A percentile compares a stretch with the other conserved stretches of the same genome.
Evolutionary conservation across 2,888 invertebrate genomes (phyloP).

Genomic region (Nephrotoma appendiculata): DNA sequence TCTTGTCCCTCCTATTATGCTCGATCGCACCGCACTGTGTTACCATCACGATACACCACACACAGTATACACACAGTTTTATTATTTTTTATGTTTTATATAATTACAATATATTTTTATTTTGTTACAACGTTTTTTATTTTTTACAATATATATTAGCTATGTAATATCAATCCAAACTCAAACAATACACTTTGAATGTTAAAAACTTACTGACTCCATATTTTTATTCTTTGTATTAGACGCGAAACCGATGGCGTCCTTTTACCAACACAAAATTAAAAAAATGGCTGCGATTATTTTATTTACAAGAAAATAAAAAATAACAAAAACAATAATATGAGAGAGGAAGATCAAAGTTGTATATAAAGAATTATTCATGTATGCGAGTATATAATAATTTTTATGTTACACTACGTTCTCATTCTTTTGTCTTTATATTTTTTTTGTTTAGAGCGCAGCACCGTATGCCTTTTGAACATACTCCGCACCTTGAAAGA

Average conservation of each 20-base stretch:
- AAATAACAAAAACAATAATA: background rate
- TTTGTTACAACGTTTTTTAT: too few relatives aligned
- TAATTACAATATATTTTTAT: too few relatives aligned
- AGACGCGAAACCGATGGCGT: conserved; percentile 11
- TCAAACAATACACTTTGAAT: conserved; percentile 11
- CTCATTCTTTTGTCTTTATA: background rate
- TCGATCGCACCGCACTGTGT: too few relatives aligned
- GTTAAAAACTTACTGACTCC: conserved; percentile 11
- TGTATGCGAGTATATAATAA: background rate
- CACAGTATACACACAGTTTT: too few relatives aligned
- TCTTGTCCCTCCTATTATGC: too few relatives aligned
- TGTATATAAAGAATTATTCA: background rate
- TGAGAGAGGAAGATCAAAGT: background rate
- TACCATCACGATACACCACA: too few relatives aligned
- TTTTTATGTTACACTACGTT: background rate
- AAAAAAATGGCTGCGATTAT: conserved; percentile 5
- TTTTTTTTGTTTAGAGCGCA: background rate
- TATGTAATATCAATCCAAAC: background rate
- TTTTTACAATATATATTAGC: too few relatives aligned
- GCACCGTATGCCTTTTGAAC: background rate
- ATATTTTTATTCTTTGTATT: conserved; percentile 4
- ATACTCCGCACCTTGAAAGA: too few relatives aligned
- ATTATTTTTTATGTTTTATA: too few relatives aligned
- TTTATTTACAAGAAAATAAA: background rate
- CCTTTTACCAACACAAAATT: conserved; percentile 9